Conservation (phyloP, 2,113 vertebrate species). For the Fukomys damarensis region DNA sequence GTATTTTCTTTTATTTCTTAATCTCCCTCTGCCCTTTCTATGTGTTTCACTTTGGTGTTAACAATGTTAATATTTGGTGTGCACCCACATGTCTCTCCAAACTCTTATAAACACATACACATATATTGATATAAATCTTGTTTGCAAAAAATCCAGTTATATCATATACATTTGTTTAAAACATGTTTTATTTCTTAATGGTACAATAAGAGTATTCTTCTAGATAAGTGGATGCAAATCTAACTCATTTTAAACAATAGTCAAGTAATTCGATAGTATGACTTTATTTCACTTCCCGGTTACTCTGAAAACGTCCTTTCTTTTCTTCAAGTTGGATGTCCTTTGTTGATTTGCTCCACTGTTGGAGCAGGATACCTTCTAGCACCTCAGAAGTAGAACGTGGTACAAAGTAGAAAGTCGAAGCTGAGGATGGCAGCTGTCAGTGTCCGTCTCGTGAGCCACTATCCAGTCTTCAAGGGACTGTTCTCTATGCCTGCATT, state of each 20-base stretch:
- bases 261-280: not conserved
- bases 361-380: not conserved
- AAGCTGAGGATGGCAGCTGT: not conserved
- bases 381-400: not conserved
- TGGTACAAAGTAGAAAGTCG: not conserved
- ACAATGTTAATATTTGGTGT: not conserved
- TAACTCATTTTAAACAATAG: not conserved
- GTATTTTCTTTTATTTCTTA: not conserved
- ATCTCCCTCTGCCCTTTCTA: not conserved
- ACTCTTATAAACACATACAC: not conserved
- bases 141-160: not conserved
- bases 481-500: not conserved
- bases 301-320: slow-evolving; percentile 8
- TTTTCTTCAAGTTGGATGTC: not conserved
- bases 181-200: not conserved
- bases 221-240: not conserved
- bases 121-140: not conserved
- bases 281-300: not conserved
- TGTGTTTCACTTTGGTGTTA: not conserved
- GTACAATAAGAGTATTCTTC: not conserved
- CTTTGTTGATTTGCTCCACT: not conserved
- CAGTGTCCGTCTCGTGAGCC: too few species aligned
- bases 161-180: not conserved
- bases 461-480: not conserved
- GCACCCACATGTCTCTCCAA: not conserved